Evolutionary conservation across 1,140 invertebrate species (phyloP).

Genomic region (Lithobius niger): DNA sequence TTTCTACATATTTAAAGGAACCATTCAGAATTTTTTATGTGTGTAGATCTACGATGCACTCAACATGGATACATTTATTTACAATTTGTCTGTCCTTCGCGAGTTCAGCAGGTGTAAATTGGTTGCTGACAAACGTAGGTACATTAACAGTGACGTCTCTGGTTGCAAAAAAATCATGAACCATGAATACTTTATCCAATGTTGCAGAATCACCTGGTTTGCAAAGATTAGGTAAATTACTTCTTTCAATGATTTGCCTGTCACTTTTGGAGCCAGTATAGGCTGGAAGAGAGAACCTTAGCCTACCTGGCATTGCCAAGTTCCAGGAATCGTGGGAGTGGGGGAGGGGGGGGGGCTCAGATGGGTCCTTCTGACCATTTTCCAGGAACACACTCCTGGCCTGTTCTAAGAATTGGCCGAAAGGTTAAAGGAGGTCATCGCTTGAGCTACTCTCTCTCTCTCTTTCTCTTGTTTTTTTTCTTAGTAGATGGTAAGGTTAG

Average conservation of each 20-base stretch:
- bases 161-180: not conserved
- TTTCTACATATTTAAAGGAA: not conserved
- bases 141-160: not conserved
- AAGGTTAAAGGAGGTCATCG: too few species aligned
- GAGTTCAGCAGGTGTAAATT: not conserved
- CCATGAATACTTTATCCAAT: conserved; percentile 30
- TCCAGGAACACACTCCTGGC: too few species aligned
- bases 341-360: too few species aligned
- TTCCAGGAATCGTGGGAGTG: too few species aligned
- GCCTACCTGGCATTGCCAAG: too few species aligned
- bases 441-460: too few species aligned
- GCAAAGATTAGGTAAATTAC: conserved; percentile 28
- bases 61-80: not conserved
- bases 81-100: not conserved
- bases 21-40: not conserved
- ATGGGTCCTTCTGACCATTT: too few species aligned
- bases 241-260: conserved; percentile 26
- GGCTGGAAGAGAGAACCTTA: too few species aligned
- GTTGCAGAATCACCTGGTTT: conserved; percentile 30
- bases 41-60: not conserved
- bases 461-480: too few species aligned
- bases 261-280: conserved; percentile 29
- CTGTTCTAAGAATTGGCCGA: too few species aligned
- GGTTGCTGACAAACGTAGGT: not conserved
- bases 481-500: too few species aligned